These are phyloP conservation scores for Noctua janthina DNA, from an alignment of 2,888 invertebrate genomes.

Conservation along the genomic window DNA sequence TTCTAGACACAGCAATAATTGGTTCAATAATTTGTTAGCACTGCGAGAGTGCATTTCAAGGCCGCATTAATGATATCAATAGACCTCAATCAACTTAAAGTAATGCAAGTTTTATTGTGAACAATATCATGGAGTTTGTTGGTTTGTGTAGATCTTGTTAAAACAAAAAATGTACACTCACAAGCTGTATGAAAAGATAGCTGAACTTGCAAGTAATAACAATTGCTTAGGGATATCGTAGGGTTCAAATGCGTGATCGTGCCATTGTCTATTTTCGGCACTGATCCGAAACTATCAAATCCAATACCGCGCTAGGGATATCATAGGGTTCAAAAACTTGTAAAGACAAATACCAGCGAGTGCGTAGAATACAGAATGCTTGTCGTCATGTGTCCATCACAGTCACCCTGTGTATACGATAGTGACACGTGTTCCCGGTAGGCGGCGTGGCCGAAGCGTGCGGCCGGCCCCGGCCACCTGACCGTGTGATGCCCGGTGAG, in stretches of 20 bases:
- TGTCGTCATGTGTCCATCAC: slow-evolving; percentile 44
- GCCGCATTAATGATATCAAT: neutral
- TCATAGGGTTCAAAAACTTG: neutral
- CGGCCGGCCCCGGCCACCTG: slow-evolving; percentile 87
- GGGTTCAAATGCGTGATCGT: neutral
- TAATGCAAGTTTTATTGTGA: neutral
- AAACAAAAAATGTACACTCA: neutral
- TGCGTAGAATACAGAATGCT: slow-evolving; percentile 70
- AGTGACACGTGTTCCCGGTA: slow-evolving; percentile 83
- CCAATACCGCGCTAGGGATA: neutral
- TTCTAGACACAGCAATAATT: slow-evolving; percentile 64
- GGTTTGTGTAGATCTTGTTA: neutral
- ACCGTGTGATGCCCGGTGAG: slow-evolving; percentile 90
- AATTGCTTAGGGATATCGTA: neutral
- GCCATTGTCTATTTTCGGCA: neutral
- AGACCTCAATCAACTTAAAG: neutral
- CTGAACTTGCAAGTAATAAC: neutral
- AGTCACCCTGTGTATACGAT: slow-evolving; percentile 62
- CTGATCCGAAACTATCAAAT: neutral
- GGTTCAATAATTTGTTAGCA: neutral
- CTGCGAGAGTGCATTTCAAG: neutral
- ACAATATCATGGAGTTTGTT: neutral
- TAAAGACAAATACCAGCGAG: neutral
- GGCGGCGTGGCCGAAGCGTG: slow-evolving; percentile 83
- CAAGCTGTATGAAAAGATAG: neutral